These are phyloP conservation scores for Tenualosa ilisha DNA, from an alignment of 2,797 vertebrate species.

Conservation along the genomic window DNA sequence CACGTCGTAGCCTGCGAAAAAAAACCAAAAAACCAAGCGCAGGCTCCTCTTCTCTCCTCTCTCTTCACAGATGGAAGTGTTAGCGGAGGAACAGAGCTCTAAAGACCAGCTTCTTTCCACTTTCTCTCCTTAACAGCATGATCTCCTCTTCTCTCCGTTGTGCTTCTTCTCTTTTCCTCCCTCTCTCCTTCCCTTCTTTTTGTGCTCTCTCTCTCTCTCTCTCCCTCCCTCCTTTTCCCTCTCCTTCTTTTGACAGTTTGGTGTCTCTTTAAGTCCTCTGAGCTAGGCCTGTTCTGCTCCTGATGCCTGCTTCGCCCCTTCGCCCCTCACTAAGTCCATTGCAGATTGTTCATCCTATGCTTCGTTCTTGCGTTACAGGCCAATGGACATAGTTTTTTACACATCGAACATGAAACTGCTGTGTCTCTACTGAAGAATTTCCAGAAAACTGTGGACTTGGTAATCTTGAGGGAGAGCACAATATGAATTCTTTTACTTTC, in stretches of 20 bases:
- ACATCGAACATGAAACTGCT: constrained; percentile 98
- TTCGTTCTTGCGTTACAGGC: constrained; percentile 83
- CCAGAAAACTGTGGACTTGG: constrained; percentile 97
- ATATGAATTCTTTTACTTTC: constrained; percentile 75
- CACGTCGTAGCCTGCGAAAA: constrained; percentile 32
- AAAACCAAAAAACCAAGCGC: neutral
- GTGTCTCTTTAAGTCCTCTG: constrained; percentile 67
- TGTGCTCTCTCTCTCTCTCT: constrained; percentile 44
- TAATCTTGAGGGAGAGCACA: constrained; percentile 98
- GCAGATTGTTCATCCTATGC: constrained; percentile 55
- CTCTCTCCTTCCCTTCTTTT: constrained; percentile 25
- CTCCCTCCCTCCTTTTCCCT: constrained; percentile 66
- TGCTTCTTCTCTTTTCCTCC: constrained; percentile 60
- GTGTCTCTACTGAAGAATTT: constrained; percentile 99
- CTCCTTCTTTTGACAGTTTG: constrained; percentile 66
- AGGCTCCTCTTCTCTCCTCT: constrained; percentile 57
- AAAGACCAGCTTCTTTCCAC: constrained; percentile 71
- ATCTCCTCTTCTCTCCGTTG: constrained; percentile 54
- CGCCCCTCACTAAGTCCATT: constrained; percentile 31
- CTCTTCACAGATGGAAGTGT: constrained; percentile 74
- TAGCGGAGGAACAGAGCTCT: constrained; percentile 69
- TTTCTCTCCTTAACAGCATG: constrained; percentile 76
- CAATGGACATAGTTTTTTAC: constrained; percentile 99
- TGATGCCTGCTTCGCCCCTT: constrained; percentile 20
- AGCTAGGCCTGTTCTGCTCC: constrained; percentile 73